Evolutionary conservation across 2,888 invertebrate species (phyloP).

Genomic region (Patella caerulea): DNA sequence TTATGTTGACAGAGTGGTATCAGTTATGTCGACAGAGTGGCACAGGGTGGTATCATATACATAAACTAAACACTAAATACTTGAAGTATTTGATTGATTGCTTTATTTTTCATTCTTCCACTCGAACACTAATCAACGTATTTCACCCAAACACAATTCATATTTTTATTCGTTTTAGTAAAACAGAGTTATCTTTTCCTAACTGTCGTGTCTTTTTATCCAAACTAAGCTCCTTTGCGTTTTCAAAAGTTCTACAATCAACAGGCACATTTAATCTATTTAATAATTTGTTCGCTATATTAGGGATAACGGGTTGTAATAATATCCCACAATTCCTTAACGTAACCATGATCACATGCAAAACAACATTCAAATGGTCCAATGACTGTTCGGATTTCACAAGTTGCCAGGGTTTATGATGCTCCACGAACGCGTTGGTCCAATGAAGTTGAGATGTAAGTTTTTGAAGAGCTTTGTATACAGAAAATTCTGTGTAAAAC

Average conservation of each 20-base stretch:
- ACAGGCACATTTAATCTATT: conserved; percentile 65
- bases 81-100: too few species aligned
- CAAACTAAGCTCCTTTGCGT: conserved; percentile 28
- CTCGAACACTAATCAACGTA: too few species aligned
- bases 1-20: too few species aligned
- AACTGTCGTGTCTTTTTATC: background rate
- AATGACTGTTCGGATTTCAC: conserved; percentile 73
- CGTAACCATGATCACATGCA: conserved; percentile 88
- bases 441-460: conserved; percentile 82
- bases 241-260: conserved; percentile 42
- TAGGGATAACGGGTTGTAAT: conserved; percentile 89
- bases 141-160: too few species aligned
- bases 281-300: conserved; percentile 79
- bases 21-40: too few species aligned
- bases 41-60: too few species aligned
- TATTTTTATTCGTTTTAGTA: conserved; percentile 11
- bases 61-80: too few species aligned
- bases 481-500: conserved; percentile 83
- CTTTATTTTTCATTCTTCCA: too few species aligned
- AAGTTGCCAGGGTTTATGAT: conserved; percentile 90
- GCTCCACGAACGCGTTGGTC: conserved; percentile 89
- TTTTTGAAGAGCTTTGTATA: conserved; percentile 86
- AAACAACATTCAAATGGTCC: conserved; percentile 77
- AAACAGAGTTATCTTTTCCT: conserved; percentile 25
- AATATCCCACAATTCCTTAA: conserved; percentile 85